phyloP scores from a whole-genome alignment of 2,888 invertebrate species.

The Mamestra brassicae region DNA sequence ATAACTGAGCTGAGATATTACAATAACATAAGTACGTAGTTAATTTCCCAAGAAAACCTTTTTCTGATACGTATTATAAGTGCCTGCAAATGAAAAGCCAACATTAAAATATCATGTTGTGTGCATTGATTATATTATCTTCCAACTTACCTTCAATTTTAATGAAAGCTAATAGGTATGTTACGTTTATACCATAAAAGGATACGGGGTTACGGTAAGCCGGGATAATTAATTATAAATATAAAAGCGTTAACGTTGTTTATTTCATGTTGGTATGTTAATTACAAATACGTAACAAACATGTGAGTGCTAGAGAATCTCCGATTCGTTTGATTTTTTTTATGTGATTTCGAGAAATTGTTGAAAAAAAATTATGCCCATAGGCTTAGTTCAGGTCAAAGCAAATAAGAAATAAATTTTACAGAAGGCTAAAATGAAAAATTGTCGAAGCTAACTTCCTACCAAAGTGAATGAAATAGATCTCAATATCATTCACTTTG shows the following conservation, averaged over 20 bases:
- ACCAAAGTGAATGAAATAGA: too few relatives aligned
- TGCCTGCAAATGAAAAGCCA: background rate
- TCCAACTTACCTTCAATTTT: background rate
- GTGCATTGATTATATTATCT: conserved; percentile 1
- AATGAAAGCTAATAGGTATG: background rate
- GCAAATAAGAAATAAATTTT: background rate
- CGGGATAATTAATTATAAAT: background rate
- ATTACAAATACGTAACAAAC: background rate
- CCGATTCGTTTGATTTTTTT: background rate
- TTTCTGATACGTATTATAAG: background rate
- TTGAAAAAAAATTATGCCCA: too few relatives aligned
- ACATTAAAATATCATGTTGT: conserved; percentile 3
- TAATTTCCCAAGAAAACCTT: background rate
- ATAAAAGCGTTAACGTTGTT: background rate
- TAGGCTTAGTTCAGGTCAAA: background rate
- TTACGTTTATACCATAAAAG: background rate
- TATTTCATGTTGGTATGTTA: background rate
- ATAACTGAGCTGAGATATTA: background rate
- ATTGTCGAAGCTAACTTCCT: too few relatives aligned
- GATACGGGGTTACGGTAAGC: background rate
- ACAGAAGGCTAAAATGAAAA: too few relatives aligned
- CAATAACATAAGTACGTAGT: background rate
- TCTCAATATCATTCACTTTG: too few relatives aligned
- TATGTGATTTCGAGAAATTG: background rate
- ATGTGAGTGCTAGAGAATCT: background rate